Evolutionary conservation across 2,113 vertebrate species (phyloP).

Genomic region (Nicator chloris): DNA sequence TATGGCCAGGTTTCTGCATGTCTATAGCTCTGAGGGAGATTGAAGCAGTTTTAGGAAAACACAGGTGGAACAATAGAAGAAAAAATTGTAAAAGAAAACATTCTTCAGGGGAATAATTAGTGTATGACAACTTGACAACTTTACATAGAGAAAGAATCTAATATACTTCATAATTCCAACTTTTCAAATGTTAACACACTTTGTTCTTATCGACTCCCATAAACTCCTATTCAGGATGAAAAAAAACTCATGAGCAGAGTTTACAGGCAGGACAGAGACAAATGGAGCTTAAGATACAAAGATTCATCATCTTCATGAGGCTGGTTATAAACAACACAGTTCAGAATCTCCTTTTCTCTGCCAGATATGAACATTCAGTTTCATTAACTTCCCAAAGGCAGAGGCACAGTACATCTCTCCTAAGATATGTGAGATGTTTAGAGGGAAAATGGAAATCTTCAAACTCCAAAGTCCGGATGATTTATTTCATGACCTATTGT

Average conservation of each 20-base stretch:
- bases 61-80: background rate
- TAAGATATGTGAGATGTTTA: background rate
- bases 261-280: background rate
- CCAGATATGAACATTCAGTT: background rate
- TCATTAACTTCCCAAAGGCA: background rate
- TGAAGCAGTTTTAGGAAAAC: background rate
- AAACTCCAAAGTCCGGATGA: background rate
- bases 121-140: background rate
- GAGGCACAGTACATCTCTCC: background rate
- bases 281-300: background rate
- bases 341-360: background rate
- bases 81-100: background rate
- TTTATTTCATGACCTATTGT: background rate
- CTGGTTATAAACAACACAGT: background rate
- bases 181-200: background rate
- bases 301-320: background rate
- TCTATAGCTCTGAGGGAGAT: background rate
- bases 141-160: background rate
- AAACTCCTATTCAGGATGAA: background rate
- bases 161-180: background rate
- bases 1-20: background rate
- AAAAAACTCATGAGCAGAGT: background rate
- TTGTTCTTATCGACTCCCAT: background rate
- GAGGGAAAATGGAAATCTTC: background rate
- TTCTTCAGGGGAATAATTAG: background rate